Percentiles rank a stretch among this genome's conserved stretches.
phyloP scores from a whole-genome alignment of 2,113 vertebrate species.

The Nettapus auritus region DNA sequence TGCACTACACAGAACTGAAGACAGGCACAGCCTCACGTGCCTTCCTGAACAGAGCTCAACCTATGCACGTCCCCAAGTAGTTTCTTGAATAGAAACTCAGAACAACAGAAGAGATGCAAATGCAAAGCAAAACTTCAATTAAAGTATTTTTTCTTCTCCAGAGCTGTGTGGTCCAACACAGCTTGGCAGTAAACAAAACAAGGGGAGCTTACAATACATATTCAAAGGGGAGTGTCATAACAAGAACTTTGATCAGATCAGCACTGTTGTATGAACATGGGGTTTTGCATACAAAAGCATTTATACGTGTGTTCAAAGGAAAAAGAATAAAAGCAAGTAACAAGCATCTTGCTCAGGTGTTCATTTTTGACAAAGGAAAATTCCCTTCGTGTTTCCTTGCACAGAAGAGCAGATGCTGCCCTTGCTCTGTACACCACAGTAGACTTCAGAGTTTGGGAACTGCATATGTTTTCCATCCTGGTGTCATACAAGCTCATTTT shows the following conservation, averaged over 20 bases:
- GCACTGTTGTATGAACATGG: neutral
- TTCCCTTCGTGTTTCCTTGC: neutral
- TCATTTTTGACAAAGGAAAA: neutral
- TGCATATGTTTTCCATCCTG: neutral
- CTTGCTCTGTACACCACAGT: neutral
- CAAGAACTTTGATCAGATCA: neutral
- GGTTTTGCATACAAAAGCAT: neutral
- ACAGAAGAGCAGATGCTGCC: neutral
- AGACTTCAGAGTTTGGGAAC: neutral
- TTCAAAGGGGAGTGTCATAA: neutral
- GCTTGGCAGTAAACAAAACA: neutral
- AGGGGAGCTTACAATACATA: neutral
- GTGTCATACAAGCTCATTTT: neutral
- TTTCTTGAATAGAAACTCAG: neutral
- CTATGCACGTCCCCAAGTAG: neutral
- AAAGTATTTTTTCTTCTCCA: neutral
- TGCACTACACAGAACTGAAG: neutral
- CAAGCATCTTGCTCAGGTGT: neutral
- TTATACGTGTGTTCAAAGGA: neutral
- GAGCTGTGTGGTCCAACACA: neutral
- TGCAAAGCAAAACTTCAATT: neutral
- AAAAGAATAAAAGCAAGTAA: neutral
- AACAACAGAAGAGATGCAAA: neutral
- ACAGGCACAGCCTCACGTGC: fast-evolving
- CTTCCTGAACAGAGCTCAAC: neutral